Evolutionary conservation across 2,113 vertebrate species (phyloP), one percentile per base, ranked within the genome.

Genomic region (Dipodomys merriami): DNA sequence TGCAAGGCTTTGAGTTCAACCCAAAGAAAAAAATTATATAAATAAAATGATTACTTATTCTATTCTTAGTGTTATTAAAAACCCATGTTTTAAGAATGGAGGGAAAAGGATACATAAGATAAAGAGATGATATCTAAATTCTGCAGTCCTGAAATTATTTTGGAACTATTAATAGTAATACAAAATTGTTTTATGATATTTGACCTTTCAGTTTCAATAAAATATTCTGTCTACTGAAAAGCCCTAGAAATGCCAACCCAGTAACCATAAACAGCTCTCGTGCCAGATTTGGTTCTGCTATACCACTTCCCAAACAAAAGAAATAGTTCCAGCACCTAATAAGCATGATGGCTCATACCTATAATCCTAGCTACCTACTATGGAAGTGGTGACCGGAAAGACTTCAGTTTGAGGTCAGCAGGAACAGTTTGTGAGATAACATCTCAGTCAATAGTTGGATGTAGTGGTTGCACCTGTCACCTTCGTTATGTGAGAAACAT

Each of bases 1-100:
- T 25, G 23, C 62, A 64, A 64, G 23, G 20, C 23, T 25, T 25
- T 64, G 23, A 64, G 22, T 64, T 64, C 62, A 64, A 64, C 19
- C 62, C 20, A 7, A 64, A 64, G 23, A 64, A 64, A 64, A 64
- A 64, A 91, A 92, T 25, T 35, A 76, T 30, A 88, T 71, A 83
- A 94, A 64, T 46, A 13, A 86, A 94, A 82, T 67, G 1, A 93
- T 20, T 33, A 88, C 89, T 69, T 91, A 83, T 71, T 64, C 22
- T 77, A 88, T 68, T 79, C 65, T 22, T 86, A 86, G 73, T 23
- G 91, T 68, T 71, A 6, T 53, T 86, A 67, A 86, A 46, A 89
- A 85, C 49, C 30, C 93, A 11, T 33, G 67, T 64, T 87, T 44
- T 76, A 83, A 18, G 27, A 93, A 33, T 12, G 30, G 11, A 67